These are phyloP conservation scores for Danionella dracula DNA, from an alignment of 2,797 vertebrate species.

Conservation along the genomic window DNA sequence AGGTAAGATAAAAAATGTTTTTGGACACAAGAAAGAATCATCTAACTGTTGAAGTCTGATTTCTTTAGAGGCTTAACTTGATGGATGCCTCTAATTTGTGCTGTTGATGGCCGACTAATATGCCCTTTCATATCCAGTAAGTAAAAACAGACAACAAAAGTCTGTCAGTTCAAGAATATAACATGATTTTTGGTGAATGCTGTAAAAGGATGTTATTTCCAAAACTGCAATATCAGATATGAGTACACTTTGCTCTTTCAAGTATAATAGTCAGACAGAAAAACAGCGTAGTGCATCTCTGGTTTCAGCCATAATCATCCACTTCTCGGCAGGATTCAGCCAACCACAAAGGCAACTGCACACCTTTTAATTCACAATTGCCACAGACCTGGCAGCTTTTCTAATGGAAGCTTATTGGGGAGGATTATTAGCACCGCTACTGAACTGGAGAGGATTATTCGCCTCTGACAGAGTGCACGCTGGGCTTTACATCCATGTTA, in stretches of 20 bases:
- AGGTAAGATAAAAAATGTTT: no score
- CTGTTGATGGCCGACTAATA: no score
- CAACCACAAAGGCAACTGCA: slow-evolving; percentile 10
- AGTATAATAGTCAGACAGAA: slow-evolving; percentile 60
- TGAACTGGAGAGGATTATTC: slow-evolving; percentile 73
- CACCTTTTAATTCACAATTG: slow-evolving; percentile 43
- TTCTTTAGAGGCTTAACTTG: no score
- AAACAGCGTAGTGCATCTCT: slow-evolving; percentile 49
- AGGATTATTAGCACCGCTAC: slow-evolving; percentile 73
- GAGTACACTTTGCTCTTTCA: slow-evolving; percentile 43
- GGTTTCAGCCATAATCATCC: slow-evolving; percentile 61
- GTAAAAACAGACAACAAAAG: neutral
- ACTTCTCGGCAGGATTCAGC: slow-evolving; percentile 42
- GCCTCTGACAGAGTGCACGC: slow-evolving; percentile 31
- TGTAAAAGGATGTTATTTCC: slow-evolving; percentile 4
- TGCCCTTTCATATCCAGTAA: neutral
- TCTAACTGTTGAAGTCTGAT: no score
- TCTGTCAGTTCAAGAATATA: neutral
- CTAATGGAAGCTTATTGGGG: slow-evolving; percentile 77
- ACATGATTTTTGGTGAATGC: neutral
- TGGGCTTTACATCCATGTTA: slow-evolving; percentile 49
- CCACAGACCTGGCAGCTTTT: slow-evolving; percentile 58
- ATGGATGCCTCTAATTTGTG: no score
- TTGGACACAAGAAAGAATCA: no score
- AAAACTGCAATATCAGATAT: neutral